Percentiles rank a stretch among this genome's conserved stretches.
Evolutionary conservation across 2,797 vertebrate genomes (phyloP).

Genomic region (Schizothorax lantsangensis): DNA sequence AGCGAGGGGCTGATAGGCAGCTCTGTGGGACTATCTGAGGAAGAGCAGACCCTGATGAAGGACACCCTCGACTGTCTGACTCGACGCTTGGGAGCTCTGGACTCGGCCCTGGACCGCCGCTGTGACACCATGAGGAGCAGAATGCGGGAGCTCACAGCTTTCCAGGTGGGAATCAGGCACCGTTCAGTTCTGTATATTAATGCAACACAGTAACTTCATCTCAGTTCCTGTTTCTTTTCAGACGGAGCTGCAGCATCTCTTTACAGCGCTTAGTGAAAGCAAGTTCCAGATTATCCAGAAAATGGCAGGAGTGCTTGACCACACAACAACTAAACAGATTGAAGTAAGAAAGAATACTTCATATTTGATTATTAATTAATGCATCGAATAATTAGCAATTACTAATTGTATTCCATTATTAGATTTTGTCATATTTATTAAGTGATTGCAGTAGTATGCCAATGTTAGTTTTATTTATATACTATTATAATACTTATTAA

Average conservation of each 20-base stretch:
- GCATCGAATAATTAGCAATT: not conserved
- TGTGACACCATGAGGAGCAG: constrained; percentile 87
- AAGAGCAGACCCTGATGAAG: constrained; percentile 78
- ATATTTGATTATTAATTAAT: constrained; percentile 10
- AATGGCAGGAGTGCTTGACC: constrained; percentile 83
- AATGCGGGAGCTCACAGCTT: constrained; percentile 85
- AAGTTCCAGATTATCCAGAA: constrained; percentile 91
- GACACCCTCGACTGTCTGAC: constrained; percentile 87
- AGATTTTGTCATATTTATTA: not conserved
- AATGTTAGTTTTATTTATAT: not conserved
- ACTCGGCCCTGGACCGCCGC: constrained; percentile 85
- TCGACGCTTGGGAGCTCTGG: constrained; percentile 84
- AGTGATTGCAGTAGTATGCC: not conserved
- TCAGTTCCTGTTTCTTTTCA: constrained; percentile 62
- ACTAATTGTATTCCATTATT: not conserved
- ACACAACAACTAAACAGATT: constrained; percentile 88
- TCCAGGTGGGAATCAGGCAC: constrained; percentile 78
- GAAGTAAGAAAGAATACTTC: constrained; percentile 78
- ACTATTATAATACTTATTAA: not conserved
- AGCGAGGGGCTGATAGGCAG: constrained; percentile 85
- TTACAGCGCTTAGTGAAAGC: constrained; percentile 86
- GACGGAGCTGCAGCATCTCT: constrained; percentile 91
- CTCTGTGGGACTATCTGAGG: constrained; percentile 77
- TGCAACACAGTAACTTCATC: not conserved
- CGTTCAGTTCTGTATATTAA: not conserved